These are phyloP conservation scores for Atrina japonica DNA, from an alignment of 2,888 invertebrate species.

Conservation along the genomic window DNA sequence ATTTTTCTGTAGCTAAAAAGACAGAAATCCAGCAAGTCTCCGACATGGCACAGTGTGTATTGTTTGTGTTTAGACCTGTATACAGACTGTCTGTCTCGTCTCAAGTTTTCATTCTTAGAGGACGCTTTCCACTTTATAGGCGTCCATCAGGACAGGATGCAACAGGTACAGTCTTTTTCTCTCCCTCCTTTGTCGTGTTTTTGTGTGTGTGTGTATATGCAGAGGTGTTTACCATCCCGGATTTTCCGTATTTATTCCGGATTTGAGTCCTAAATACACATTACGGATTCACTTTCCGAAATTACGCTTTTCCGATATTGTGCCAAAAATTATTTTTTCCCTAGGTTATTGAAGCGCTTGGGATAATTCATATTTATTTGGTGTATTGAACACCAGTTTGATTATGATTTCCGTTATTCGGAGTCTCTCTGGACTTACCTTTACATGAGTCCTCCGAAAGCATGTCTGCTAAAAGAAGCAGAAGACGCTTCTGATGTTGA, in stretches of 20 bases:
- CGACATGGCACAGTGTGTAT: constrained; percentile 73
- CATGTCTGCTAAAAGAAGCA: not conserved
- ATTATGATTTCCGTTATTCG: no score
- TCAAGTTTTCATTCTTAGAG: constrained; percentile 79
- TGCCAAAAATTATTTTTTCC: no score
- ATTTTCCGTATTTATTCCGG: no score
- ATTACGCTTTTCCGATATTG: no score
- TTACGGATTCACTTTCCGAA: no score
- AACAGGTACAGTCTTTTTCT: constrained; percentile 65
- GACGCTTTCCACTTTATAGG: constrained; percentile 80
- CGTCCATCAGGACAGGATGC: constrained; percentile 81
- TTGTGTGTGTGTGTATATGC: not conserved
- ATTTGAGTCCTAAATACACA: not conserved
- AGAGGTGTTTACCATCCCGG: no score
- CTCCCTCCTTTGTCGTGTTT: no score
- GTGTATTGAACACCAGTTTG: not conserved
- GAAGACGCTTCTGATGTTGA: no score
- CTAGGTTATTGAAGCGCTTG: no score
- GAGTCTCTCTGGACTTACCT: no score
- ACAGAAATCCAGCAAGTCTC: constrained; percentile 11
- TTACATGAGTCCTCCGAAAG: not conserved
- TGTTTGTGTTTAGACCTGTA: constrained; percentile 75
- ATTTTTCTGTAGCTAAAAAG: not conserved
- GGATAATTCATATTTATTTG: no score
- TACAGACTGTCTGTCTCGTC: constrained; percentile 71